phyloP scores from a whole-genome alignment of 2,797 vertebrate genomes.

The Danio choprae region DNA sequence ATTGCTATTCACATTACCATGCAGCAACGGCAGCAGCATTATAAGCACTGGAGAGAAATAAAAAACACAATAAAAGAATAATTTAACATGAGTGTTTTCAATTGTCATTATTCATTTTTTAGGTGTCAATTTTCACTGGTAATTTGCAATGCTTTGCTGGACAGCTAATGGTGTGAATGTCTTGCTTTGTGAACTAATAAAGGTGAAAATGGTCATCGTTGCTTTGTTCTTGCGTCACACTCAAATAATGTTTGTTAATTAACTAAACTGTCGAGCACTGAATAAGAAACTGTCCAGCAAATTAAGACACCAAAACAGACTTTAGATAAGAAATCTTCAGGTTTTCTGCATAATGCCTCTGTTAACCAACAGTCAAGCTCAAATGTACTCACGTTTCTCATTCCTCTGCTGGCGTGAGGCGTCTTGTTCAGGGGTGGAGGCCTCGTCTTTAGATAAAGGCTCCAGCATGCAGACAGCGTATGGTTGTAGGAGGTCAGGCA shows the following conservation, averaged over 20 bases:
- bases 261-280: background rate
- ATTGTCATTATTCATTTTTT: background rate
- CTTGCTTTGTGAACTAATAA: background rate
- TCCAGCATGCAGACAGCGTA: constrained; percentile 84
- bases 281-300: background rate
- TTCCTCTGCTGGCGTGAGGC: constrained; percentile 77
- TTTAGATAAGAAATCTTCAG: background rate
- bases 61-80: background rate
- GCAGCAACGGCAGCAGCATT: constrained; percentile 89
- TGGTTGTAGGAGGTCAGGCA: constrained; percentile 75
- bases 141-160: background rate
- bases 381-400: constrained; percentile 84
- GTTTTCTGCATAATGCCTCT: background rate
- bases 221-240: background rate
- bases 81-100: background rate
- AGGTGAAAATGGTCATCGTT: background rate
- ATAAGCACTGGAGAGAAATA: constrained; percentile 78
- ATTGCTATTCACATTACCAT: constrained; percentile 91
- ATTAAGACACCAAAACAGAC: background rate
- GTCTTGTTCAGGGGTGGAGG: constrained; percentile 76
- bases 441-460: constrained; percentile 73
- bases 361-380: background rate
- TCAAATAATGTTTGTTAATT: too few species aligned
- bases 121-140: background rate
- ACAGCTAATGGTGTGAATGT: background rate